Base-by-base conservation (phyloP, 1,140 invertebrate genomes). In the Drosophila athabasca region DNA sequence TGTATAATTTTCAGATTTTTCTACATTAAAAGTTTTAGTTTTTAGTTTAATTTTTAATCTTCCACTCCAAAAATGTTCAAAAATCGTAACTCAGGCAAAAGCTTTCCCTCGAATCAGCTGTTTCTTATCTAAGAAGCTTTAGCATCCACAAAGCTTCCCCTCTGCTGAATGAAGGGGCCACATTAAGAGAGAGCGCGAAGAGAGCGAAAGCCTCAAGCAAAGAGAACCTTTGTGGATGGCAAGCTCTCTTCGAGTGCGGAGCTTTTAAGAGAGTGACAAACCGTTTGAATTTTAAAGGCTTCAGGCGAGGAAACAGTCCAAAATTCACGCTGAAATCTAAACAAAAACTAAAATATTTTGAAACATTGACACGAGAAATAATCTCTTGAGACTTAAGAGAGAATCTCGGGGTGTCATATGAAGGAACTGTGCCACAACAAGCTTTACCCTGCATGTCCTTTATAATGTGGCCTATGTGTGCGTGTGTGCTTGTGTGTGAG, bases 381-480 rank as follows among this genome's bases (percentile, higher is more conserved):
- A 64, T 29, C 77, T 75, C 65, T 81, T 87, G 67, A 81, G 35
- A 35, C 59, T 57, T 22, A 45, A 62, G 45, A 46, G 31, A 64
- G 31, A 39, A 44, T 39, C 13, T 24, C 50, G 46, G 50, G 46
- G 50, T 35, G 62, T 58, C 65, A 45, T 51, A 68, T 50, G 61
- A 69, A 72, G 72, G 61, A 88, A 77, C 72, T 73, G 65, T 77
- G 76, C 76, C 76, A 88, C 83, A 76, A 71, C 84, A 83, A 88
- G 83, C 83, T 88, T 83, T 87, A 65, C 43, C 64, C 57, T 59
- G 49, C 11, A 39, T 83, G 83, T 79, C 79, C 79, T 73, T 88
- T 62, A 76, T 70, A 67, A 76, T 74, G 57, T 59, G 24, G 48
- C 4, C 2, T 61, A 26, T 53, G 1, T 39, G 49, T 17, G 61